A percentile compares a stretch with the other conserved stretches of the same genome.
phyloP scores from a whole-genome alignment of 2,113 vertebrate genomes.

The Forbesichthys agassizii region DNA sequence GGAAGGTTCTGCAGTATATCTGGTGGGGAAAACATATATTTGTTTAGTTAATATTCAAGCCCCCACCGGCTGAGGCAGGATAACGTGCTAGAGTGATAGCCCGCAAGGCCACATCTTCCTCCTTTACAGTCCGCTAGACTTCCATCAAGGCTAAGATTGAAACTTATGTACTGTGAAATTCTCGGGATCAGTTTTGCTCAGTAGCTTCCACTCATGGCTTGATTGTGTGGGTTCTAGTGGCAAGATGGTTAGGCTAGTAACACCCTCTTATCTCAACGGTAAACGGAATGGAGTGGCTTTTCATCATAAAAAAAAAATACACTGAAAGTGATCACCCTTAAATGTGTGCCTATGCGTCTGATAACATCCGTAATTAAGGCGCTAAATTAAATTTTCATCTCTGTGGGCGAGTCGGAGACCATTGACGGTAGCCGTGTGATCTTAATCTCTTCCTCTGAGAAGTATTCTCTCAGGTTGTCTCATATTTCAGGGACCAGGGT shows the following conservation, averaged over 20 bases:
- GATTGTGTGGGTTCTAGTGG: conserved; percentile 70
- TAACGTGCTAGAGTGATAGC: conserved; percentile 55
- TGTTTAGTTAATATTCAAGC: conserved; percentile 62
- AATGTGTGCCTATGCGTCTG: conserved; percentile 71
- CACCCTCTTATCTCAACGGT: conserved; percentile 75
- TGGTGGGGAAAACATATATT: conserved; percentile 44
- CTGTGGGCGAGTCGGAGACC: conserved; percentile 70
- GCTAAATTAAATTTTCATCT: conserved; percentile 78
- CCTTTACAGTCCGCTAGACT: conserved; percentile 69
- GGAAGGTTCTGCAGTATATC: conserved; percentile 36
- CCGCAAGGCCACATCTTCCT: conserved; percentile 61
- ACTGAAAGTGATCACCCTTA: conserved; percentile 75
- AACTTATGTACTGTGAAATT: conserved; percentile 80
- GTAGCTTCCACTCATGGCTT: conserved; percentile 71
- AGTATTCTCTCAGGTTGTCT: conserved; percentile 62
- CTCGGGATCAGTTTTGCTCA: conserved; percentile 77
- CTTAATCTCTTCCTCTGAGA: conserved; percentile 64
- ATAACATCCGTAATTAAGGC: conserved; percentile 79
- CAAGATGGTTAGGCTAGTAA: conserved; percentile 68
- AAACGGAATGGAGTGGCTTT: conserved; percentile 76
- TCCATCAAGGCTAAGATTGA: conserved; percentile 76
- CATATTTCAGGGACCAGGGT: conserved; percentile 74
- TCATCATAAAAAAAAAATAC: conserved; percentile 69
- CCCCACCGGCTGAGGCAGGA: conserved; percentile 44
- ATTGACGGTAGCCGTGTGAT: conserved; percentile 70